A percentile compares a stretch with the other conserved stretches of the same genome.
These are phyloP conservation scores for Drosophila fuyamai DNA, from an alignment of 1,140 invertebrate species.

Conservation along the genomic window DNA sequence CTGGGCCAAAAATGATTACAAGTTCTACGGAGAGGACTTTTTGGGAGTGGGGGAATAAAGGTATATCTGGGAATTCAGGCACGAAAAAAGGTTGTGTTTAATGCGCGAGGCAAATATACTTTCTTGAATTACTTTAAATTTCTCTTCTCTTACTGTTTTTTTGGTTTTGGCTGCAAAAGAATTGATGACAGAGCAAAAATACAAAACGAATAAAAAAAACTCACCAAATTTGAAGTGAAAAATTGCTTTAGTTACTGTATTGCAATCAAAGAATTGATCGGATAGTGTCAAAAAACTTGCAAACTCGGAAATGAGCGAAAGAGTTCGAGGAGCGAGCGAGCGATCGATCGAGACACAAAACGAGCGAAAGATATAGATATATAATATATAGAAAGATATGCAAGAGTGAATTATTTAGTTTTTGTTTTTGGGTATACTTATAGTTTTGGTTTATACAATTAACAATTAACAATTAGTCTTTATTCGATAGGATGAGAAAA, in stretches of 20 bases:
- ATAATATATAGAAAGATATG: conserved; percentile 53
- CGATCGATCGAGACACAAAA: conserved; percentile 72
- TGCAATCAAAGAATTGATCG: conserved; percentile 70
- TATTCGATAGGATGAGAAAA: conserved; percentile 70
- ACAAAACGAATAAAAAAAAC: conserved; percentile 74
- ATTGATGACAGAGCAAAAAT: conserved; percentile 72
- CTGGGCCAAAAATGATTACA: neutral
- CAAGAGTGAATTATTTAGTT: conserved; percentile 59
- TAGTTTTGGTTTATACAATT: conserved; percentile 45
- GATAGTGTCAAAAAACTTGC: conserved; percentile 68
- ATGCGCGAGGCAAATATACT: conserved; percentile 57
- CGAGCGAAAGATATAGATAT: conserved; percentile 70
- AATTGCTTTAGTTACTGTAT: conserved; percentile 70
- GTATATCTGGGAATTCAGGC: conserved; percentile 11
- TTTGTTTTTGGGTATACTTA: conserved; percentile 39
- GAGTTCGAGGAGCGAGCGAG: conserved; percentile 75
- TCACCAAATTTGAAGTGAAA: conserved; percentile 78
- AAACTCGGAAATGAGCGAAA: conserved; percentile 73
- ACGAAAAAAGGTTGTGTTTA: conserved; percentile 54
- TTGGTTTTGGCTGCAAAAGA: conserved; percentile 71
- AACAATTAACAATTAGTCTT: conserved; percentile 62
- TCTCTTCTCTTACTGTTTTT: conserved; percentile 45
- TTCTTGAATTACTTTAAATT: conserved; percentile 67
- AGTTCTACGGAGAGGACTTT: neutral
- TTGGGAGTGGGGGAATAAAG: neutral